Evolutionary conservation across 2,888 invertebrate species (phyloP).

Genomic region (Stenodera caucasica): DNA sequence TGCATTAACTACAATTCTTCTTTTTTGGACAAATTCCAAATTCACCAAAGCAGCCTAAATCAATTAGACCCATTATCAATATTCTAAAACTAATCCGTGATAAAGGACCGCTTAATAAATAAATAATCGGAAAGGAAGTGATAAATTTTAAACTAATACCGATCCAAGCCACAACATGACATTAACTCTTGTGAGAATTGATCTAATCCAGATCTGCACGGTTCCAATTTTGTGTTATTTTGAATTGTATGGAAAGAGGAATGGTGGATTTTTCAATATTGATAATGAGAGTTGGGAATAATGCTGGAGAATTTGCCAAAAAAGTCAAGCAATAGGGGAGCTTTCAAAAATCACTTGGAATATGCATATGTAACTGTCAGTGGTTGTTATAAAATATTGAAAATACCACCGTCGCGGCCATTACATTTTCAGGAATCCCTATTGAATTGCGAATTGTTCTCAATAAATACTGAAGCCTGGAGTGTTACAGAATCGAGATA

Average conservation of each 20-base stretch:
- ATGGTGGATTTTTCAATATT: too few relatives aligned
- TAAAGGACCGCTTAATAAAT: neutral
- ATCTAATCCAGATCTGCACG: neutral
- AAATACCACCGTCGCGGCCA: constrained; percentile 1
- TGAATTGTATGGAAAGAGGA: too few relatives aligned
- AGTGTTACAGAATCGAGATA: neutral
- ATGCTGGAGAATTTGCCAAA: neutral
- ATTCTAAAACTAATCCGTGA: neutral
- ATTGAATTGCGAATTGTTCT: constrained; percentile 1
- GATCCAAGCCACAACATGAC: neutral
- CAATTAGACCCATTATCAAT: neutral
- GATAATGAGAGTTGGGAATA: neutral
- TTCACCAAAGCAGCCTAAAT: neutral
- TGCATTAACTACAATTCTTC: constrained; percentile 20
- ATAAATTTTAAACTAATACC: neutral
- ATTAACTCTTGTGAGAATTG: neutral
- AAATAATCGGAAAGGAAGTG: neutral
- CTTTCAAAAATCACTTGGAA: constrained; percentile 3
- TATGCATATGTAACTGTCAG: constrained; percentile 1
- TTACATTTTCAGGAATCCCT: constrained; percentile 8
- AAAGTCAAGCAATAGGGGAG: neutral
- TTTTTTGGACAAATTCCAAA: neutral
- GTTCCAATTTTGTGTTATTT: too few relatives aligned
- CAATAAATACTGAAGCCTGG: constrained; percentile 3
- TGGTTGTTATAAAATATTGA: constrained; percentile 10